A percentile compares a stretch with the other conserved stretches of the same genome.
Conservation (phyloP, 1,140 invertebrate species). For the Nephotettix cincticeps region DNA sequence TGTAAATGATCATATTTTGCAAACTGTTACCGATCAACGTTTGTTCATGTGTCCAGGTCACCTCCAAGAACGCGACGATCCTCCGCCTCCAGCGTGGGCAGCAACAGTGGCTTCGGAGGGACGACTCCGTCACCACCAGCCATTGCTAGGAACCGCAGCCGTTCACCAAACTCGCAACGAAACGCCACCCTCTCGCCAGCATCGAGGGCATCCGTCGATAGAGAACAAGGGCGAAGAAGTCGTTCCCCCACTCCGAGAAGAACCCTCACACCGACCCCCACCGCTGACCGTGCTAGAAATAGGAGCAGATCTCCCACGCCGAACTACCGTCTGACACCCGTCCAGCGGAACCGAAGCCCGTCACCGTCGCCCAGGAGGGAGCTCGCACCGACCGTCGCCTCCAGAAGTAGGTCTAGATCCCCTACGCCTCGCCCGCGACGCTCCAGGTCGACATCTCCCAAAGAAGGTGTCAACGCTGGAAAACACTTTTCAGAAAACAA, state of each 20-base stretch:
- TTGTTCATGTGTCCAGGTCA: too few species aligned
- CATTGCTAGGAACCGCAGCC: slow-evolving; percentile 39
- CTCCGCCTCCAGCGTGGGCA: slow-evolving; percentile 55
- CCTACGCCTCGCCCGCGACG: slow-evolving; percentile 9
- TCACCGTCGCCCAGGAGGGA: slow-evolving; percentile 39
- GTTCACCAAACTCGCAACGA: background rate
- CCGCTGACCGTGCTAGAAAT: background rate
- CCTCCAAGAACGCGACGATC: slow-evolving; percentile 56
- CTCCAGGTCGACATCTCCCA: slow-evolving; percentile 24
- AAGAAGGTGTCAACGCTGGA: background rate
- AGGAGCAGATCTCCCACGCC: slow-evolving; percentile 14
- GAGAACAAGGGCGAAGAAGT: slow-evolving; percentile 6
- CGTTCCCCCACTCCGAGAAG: slow-evolving; percentile 8
- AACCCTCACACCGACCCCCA: background rate
- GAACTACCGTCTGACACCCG: background rate
- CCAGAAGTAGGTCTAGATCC: slow-evolving; percentile 25
- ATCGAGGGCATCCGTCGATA: background rate
- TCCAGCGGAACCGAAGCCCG: slow-evolving; percentile 37
- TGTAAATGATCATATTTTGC: too few species aligned
- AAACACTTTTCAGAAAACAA: background rate
- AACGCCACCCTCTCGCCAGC: slow-evolving; percentile 35
- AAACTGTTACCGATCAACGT: too few species aligned
- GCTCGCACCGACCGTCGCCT: background rate
- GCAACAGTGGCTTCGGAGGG: slow-evolving; percentile 43
- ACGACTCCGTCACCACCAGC: background rate